Evolutionary conservation across 2,888 invertebrate genomes (phyloP).

Genomic region (Parnassius glacialis): DNA sequence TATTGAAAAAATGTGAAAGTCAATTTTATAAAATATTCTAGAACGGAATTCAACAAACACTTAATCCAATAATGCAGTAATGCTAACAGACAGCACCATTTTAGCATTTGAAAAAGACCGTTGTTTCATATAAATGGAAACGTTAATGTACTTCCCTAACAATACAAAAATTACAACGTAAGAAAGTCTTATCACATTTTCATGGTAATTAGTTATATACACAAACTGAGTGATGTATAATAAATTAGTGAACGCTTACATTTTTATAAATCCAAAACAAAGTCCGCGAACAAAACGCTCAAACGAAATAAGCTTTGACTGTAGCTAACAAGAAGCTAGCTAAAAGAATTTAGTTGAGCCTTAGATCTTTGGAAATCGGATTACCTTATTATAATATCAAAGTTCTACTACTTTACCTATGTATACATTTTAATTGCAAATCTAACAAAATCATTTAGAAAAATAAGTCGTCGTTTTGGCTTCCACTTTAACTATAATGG

Average conservation of each 20-base stretch:
- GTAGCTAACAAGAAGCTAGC: constrained; percentile 42
- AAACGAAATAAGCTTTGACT: constrained; percentile 27
- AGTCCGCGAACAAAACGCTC: constrained; percentile 29
- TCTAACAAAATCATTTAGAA: constrained; percentile 79
- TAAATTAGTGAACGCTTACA: constrained; percentile 20
- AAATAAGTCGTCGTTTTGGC: constrained; percentile 80
- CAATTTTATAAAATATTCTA: constrained; percentile 18
- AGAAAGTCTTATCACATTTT: constrained; percentile 56
- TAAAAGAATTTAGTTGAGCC: constrained; percentile 74
- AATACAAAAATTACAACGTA: constrained; percentile 42
- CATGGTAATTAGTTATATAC: constrained; percentile 49
- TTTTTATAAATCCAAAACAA: constrained; percentile 8
- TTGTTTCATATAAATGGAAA: constrained; percentile 40
- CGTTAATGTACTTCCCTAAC: constrained; percentile 38
- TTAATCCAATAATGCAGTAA: constrained; percentile 17
- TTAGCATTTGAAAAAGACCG: constrained; percentile 39
- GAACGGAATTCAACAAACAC: constrained; percentile 11
- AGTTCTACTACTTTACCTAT: constrained; percentile 74
- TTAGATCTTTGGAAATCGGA: constrained; percentile 77
- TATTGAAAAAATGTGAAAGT: constrained; percentile 14
- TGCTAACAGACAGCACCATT: constrained; percentile 47
- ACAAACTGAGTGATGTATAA: constrained; percentile 36
- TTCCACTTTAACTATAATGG: constrained; percentile 75
- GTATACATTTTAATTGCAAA: constrained; percentile 63
- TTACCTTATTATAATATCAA: constrained; percentile 71